A percentile compares a stretch with the other conserved stretches of the same genome.
phyloP scores from a whole-genome alignment of 2,888 invertebrate species.

The Aporophyla nigra region DNA sequence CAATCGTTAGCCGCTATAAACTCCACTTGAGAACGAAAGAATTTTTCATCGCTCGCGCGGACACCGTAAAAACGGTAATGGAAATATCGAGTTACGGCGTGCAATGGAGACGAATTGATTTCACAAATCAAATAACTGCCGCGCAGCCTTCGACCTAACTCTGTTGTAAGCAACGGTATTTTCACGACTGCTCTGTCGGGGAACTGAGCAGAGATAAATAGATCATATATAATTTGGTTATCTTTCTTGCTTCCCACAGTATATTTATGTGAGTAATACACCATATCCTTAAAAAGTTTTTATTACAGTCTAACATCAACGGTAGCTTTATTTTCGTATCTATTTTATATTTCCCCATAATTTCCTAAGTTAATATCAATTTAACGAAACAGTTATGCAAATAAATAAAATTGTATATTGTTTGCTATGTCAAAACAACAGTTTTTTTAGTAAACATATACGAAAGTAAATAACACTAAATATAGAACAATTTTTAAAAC shows the following conservation, averaged over 20 bases:
- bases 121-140: conserved; percentile 83
- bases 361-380: not conserved
- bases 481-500: too few relatives aligned
- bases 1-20: not conserved
- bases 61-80: conserved; percentile 74
- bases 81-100: conserved; percentile 84
- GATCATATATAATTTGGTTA: not conserved
- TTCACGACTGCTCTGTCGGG: conserved; percentile 7
- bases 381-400: not conserved
- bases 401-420: not conserved
- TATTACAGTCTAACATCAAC: not conserved
- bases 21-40: conserved; percentile 35
- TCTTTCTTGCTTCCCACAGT: not conserved
- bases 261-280: not conserved
- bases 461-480: too few relatives aligned
- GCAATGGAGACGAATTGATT: conserved; percentile 83
- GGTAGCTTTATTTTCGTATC: not conserved
- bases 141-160: conserved; percentile 61
- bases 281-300: not conserved
- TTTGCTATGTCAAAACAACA: too few relatives aligned
- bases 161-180: conserved; percentile 28
- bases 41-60: conserved; percentile 40
- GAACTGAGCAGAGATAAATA: not conserved
- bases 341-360: not conserved
- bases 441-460: too few relatives aligned